Evolutionary conservation across 1,140 invertebrate genomes (phyloP), one percentile per base, ranked within the genome.

Genomic region (Chironomus tepperi): DNA sequence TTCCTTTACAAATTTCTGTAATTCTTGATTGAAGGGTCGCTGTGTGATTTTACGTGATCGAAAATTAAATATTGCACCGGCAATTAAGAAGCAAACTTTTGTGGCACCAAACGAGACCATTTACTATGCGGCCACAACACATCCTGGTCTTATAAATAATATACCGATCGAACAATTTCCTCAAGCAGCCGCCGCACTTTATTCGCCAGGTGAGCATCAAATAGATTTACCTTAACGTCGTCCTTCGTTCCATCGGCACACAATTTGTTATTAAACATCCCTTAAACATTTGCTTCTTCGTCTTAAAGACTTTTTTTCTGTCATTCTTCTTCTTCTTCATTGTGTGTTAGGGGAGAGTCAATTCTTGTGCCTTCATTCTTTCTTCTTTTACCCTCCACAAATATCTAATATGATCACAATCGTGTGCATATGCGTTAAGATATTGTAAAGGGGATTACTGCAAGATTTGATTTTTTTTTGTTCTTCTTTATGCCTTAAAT

Each of bases 21-120:
- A n/a, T n/a, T n/a, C n/a, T n/a, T 77, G 76, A 78, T 85, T 85
- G 75, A 80, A 91, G 88, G 85, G 87, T 73, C 90, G 92, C 76
- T 88, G 89, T 80, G 87, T 93, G 76, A 86, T 93, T 57, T 85
- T 94, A 76, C 89, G 91, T 80, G 92, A 94, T 80, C 86, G 92
- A 78, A 93, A 93, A 82, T 82, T 95, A 74, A 95, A 95, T 80
- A 93, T 95, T 82, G 93, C 93, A n/a, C 92, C 93, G 76, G 93
- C 93, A 76, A 92, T 95, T 76, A 92, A 93, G 79, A 95, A 95
- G 83, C 92, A 94, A 85, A 89, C 81, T 74, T 81, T 82, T 76
- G 79, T 80, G 77, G 79, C 81, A 76, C 80, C 81, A 72, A 82
- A 82, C 77, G 81, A 81, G 77, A 81, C 81, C 74, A 81, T 82